Conservation (phyloP, 2,113 vertebrate genomes). For the Phyllopteryx taeniolatus region DNA sequence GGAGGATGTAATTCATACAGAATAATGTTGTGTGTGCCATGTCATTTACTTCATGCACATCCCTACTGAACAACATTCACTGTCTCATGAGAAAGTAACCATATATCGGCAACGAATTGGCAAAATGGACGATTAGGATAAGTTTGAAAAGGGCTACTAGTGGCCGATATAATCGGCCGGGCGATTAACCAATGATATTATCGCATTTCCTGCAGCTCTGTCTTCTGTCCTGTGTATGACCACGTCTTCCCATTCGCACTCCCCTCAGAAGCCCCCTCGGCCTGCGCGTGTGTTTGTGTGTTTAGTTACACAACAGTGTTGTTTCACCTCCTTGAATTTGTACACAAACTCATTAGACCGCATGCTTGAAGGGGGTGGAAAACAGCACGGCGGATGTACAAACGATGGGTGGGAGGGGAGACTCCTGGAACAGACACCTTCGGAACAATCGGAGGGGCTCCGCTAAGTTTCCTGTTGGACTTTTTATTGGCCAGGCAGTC, state of each 20-base stretch:
- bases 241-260: constrained; percentile 28
- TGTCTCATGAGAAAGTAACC: no score
- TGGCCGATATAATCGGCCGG: no score
- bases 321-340: constrained; percentile 27
- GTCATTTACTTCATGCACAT: no score
- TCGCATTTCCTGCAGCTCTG: constrained; percentile 21
- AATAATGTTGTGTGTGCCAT: no score
- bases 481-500: constrained; percentile 67
- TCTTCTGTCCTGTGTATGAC: constrained; percentile 55
- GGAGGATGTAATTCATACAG: no score
- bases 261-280: constrained; percentile 4
- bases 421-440: constrained; percentile 61
- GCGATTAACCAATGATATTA: no score
- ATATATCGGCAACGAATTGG: no score
- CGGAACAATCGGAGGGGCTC: constrained; percentile 63
- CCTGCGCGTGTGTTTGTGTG: constrained; percentile 13
- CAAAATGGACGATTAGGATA: no score
- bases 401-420: constrained; percentile 6
- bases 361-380: constrained; percentile 2
- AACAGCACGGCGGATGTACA: constrained; percentile 43
- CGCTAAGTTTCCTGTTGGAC: constrained; percentile 64
- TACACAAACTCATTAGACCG: constrained; percentile 11
- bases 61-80: no score
- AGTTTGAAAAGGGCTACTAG: no score
- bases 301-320: constrained; percentile 22